These are phyloP conservation scores for Gibbula magus DNA, from an alignment of 2,888 invertebrate species.

Conservation along the genomic window DNA sequence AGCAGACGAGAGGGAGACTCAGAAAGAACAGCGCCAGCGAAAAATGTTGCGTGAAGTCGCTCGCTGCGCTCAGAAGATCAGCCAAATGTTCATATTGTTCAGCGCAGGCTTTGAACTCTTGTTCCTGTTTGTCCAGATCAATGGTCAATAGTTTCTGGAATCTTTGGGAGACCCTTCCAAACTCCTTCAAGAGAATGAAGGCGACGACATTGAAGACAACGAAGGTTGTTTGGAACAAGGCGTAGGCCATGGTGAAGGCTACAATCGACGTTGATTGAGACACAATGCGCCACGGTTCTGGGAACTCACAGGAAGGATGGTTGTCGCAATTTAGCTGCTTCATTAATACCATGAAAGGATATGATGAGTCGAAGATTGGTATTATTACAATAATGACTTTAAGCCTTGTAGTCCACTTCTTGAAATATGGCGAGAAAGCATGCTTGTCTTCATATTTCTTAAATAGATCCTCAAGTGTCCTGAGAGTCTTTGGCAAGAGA, in stretches of 20 bases:
- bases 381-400: neutral
- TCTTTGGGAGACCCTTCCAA: neutral
- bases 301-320: neutral
- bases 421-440: neutral
- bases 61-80: neutral
- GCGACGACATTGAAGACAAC: neutral
- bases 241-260: neutral
- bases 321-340: neutral
- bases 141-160: neutral
- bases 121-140: neutral
- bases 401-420: neutral
- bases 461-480: neutral
- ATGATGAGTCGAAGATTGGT: neutral
- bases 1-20: neutral
- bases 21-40: neutral
- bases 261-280: too few species aligned
- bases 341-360: neutral
- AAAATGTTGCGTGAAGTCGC: neutral
- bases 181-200: neutral
- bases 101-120: neutral
- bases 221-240: neutral
- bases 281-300: neutral
- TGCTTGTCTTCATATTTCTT: neutral
- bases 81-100: neutral
- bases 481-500: neutral